phyloP scores from a whole-genome alignment of 2,113 vertebrate genomes.

The Onychostruthus taczanowskii region DNA sequence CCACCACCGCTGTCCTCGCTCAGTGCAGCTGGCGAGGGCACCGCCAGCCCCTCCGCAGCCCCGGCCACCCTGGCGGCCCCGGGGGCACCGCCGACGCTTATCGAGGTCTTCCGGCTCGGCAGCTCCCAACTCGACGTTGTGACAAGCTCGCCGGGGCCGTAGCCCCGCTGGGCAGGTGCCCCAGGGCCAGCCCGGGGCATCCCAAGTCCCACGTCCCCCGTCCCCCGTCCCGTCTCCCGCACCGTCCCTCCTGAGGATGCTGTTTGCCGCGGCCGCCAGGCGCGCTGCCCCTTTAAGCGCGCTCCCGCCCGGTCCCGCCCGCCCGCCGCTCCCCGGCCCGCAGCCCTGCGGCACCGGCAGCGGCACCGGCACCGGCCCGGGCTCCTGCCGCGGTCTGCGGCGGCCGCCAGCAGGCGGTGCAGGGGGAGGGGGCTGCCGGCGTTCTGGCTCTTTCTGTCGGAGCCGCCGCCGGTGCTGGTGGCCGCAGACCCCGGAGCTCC shows the following conservation, averaged over 20 bases:
- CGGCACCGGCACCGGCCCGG: constrained; percentile 4
- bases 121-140: not conserved
- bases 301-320: constrained; percentile 35
- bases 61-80: not conserved
- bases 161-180: too few relatives aligned
- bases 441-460: constrained; percentile 4
- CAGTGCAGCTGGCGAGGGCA: not conserved
- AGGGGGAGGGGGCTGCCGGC: not conserved
- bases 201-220: accelerated
- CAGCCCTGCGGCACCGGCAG: constrained; percentile 64
- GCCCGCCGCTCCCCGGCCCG: not conserved
- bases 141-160: not conserved
- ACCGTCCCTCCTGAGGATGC: not conserved
- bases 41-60: not conserved
- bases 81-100: not conserved
- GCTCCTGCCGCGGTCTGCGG: not conserved
- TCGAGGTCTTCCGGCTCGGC: accelerated
- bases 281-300: constrained; percentile 66
- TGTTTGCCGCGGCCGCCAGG: not conserved
- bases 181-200: not conserved
- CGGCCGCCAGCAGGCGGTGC: constrained; percentile 24
- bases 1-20: not conserved
- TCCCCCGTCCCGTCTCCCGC: not conserved
- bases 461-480: not conserved
- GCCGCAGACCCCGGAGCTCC: not conserved